Base-by-base conservation (phyloP, 2,797 vertebrate species). In the Mastacembelus armatus region DNA sequence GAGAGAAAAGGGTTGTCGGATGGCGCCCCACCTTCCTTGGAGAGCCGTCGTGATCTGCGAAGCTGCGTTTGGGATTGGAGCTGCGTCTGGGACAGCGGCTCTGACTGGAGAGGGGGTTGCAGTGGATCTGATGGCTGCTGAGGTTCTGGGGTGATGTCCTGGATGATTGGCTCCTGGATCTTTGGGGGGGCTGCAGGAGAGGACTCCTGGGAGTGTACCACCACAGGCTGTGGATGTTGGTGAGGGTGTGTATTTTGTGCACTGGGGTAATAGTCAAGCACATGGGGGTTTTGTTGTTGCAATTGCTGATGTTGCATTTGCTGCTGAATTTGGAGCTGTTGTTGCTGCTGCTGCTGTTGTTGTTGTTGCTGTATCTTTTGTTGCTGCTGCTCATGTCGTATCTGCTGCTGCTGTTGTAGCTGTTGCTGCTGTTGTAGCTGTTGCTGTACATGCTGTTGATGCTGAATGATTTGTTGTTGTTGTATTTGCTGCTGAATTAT, bases 11-110 rank as follows among this genome's bases (percentile, higher is more conserved):
- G 94, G 68, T 93, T 94, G 18, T 95, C 96, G 0, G 93, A 84
- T 9, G 96, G 94, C 29, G 93, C 90, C 16, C 93, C 93, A 0
- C 95, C 96, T 83, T 99, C 97, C 91, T 96, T 98, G 15, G 98
- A 98, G 74, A 98, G 94, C 54, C 96, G 94, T 2, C 96, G 94
- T 10, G 97, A 98, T n/a, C 97, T 90, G 54, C 96, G 95, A 5
- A 95, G 95, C 55, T 87, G 88, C 1, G 90, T 51, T 48, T 91
- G 89, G 35, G 80, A 73, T 51, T 94, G 71, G 18, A 93, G 90
- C 55, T 76, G 87, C 1, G 82, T 49, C 56, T 86, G 88, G 27
- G 77, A 67, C 80, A 89, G 90, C 24, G 90, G 29, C 50, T 87
- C 94, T 3, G 93, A 18, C 66, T 64, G 87, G 29, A 78, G 55